Evolutionary conservation across 2,797 vertebrate species (phyloP).

Genomic region (Amblyopsis hoosieri): DNA sequence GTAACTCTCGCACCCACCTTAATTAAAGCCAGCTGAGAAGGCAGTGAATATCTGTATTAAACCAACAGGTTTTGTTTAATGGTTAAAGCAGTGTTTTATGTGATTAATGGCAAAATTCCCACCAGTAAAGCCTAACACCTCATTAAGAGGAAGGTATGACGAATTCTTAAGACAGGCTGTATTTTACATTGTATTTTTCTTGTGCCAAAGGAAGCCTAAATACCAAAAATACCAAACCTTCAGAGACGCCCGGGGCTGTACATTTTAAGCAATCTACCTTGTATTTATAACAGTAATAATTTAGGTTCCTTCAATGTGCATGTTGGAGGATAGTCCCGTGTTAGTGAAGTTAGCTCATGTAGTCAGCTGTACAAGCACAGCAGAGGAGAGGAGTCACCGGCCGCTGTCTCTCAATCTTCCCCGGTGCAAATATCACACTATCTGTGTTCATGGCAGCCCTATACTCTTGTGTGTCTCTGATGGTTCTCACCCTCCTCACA

Average conservation of each 20-base stretch:
- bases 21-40: slow-evolving; percentile 46
- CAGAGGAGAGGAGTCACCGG: slow-evolving; percentile 60
- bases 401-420: slow-evolving; percentile 68
- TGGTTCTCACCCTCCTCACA: slow-evolving; percentile 56
- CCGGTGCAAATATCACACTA: slow-evolving; percentile 66
- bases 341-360: slow-evolving; percentile 57
- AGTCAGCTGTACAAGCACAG: slow-evolving; percentile 69
- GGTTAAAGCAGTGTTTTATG: slow-evolving; percentile 61
- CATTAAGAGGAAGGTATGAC: slow-evolving; percentile 48
- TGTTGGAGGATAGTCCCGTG: slow-evolving; percentile 16
- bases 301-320: too few species aligned
- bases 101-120: slow-evolving; percentile 71
- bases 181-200: too few species aligned
- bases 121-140: slow-evolving; percentile 69
- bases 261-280: too few species aligned
- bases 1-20: slow-evolving; percentile 57
- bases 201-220: too few species aligned
- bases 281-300: too few species aligned
- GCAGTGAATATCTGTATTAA: slow-evolving; percentile 44
- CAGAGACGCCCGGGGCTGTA: too few species aligned
- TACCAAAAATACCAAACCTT: too few species aligned
- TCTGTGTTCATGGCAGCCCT: slow-evolving; percentile 57
- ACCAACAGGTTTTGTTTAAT: slow-evolving; percentile 58
- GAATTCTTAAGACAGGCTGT: too few species aligned
- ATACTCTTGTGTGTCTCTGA: slow-evolving; percentile 44